Evolutionary conservation across 2,113 vertebrate species (phyloP), one percentile per base, ranked within the genome.

Genomic region (Pandion haliaetus): DNA sequence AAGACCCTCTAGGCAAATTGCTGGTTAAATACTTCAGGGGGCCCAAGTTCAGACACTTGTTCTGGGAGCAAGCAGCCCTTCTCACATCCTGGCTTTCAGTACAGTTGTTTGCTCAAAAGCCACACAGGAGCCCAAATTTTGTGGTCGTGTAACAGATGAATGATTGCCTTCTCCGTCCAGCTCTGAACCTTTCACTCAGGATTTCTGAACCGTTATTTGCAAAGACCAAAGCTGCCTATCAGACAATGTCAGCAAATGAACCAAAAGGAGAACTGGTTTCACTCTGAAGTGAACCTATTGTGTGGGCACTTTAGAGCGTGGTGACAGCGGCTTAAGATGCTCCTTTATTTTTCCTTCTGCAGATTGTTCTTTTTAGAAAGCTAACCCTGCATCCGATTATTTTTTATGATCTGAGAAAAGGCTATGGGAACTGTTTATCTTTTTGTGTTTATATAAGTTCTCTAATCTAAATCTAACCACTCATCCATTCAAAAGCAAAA

Each of bases 231-330:
- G 94, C 88, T 93, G 72, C 67, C 85, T 61, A 20, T 82, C 88
- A 88, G 88, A 96, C 95, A 96, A 86, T 91, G 93, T 86, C 80
- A 88, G 91, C 82, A 94, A 95, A 90, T 97, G 96, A 97, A 95
- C 95, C 97, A 82, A 94, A 95, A 90, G 88, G 49, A 94, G 91
- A 94, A 87, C 71, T 66, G 77, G 72, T 85, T 95, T 97, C 87
- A 81, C 67, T 97, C 91, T 96, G 95, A 95, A 92, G 74, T 76
- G 88, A 92, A 79, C 59, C 90, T 57, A 90, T 95, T 96, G 86
- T 97, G 59, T 34, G 5, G 58, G 76, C 50, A 94, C 94, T 94
- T 88, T 55, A 65, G 72, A 86, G 80, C 2, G 4, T 2, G 1
- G 49, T 84, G 94, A 66, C 95, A 95, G 86, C 10, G 2, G 93